A percentile compares a stretch with the other conserved stretches of the same genome.
These are phyloP conservation scores for Epizoanthus fatuus DNA, from an alignment of 92 coral and sea anemone species.

Conservation along the genomic window DNA sequence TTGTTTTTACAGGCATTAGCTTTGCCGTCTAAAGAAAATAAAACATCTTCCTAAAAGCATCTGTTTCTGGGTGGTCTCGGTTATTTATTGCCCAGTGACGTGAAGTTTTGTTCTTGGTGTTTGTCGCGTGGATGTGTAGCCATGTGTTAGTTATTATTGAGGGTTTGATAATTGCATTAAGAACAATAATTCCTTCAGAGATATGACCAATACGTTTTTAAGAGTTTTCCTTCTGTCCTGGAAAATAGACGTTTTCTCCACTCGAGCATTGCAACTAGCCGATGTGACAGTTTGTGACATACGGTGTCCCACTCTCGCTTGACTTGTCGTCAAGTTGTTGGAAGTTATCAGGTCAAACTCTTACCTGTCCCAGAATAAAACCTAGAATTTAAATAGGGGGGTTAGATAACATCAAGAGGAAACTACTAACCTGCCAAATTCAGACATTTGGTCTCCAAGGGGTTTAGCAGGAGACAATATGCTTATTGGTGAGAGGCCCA, in stretches of 20 bases:
- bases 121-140: constrained; percentile 42
- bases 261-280: neutral
- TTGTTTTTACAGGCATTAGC: constrained; percentile 64
- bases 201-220: constrained; percentile 3
- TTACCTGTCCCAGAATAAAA: constrained; percentile 13
- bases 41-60: constrained; percentile 39
- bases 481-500: neutral
- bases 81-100: constrained; percentile 23
- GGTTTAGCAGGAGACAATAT: constrained; percentile 40
- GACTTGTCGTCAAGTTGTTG: constrained; percentile 35
- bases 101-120: constrained; percentile 8
- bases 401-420: constrained; percentile 52
- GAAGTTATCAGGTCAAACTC: constrained; percentile 33
- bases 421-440: constrained; percentile 12
- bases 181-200: constrained; percentile 31
- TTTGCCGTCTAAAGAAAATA: constrained; percentile 45
- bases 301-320: constrained; percentile 2
- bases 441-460: constrained; percentile 50
- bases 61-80: constrained; percentile 39
- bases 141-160: constrained; percentile 37
- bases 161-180: constrained; percentile 32
- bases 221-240: constrained; percentile 24
- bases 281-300: constrained; percentile 39
- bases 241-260: constrained; percentile 6
- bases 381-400: constrained; percentile 42